These are phyloP conservation scores for Eutrigla gurnardus DNA, from an alignment of 2,797 vertebrate genomes.

Conservation along the genomic window DNA sequence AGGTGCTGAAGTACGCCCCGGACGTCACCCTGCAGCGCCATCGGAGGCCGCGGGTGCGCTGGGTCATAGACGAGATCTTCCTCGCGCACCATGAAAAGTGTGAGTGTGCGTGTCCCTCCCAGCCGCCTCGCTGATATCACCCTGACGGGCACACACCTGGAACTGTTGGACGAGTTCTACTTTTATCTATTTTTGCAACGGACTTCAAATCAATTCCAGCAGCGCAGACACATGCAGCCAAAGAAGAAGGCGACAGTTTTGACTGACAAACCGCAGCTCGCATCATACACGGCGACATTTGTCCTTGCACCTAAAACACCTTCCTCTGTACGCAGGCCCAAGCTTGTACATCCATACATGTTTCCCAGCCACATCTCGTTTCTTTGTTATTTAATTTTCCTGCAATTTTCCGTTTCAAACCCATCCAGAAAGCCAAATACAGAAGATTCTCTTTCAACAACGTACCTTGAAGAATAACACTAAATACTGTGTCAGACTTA, in stretches of 20 bases:
- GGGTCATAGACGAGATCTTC: constrained; percentile 92
- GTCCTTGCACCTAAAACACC: constrained; percentile 22
- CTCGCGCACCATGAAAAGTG: constrained; percentile 95
- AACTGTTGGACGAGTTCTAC: constrained; percentile 49
- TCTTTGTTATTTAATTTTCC: not conserved
- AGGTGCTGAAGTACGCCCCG: constrained; percentile 94
- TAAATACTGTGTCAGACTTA: not conserved
- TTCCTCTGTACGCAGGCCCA: constrained; percentile 18
- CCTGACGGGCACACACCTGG: constrained; percentile 25
- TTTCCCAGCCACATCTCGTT: not conserved
- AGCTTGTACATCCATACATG: constrained; percentile 13
- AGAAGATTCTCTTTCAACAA: not conserved
- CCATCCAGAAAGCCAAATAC: not conserved
- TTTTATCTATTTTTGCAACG: constrained; percentile 50
- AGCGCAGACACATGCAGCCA: constrained; percentile 49
- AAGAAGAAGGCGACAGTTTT: constrained; percentile 31
- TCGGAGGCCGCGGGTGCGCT: constrained; percentile 82
- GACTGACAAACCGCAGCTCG: constrained; percentile 35
- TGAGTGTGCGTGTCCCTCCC: constrained; percentile 92
- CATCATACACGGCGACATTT: constrained; percentile 11
- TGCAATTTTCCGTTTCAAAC: not conserved
- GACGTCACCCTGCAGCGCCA: constrained; percentile 78
- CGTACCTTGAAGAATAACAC: not conserved
- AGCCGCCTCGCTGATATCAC: constrained; percentile 90
- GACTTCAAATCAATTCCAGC: constrained; percentile 55